A percentile compares a stretch with the other conserved stretches of the same genome.
Conservation (phyloP, 2,113 vertebrate species). For the Sula dactylatra region DNA sequence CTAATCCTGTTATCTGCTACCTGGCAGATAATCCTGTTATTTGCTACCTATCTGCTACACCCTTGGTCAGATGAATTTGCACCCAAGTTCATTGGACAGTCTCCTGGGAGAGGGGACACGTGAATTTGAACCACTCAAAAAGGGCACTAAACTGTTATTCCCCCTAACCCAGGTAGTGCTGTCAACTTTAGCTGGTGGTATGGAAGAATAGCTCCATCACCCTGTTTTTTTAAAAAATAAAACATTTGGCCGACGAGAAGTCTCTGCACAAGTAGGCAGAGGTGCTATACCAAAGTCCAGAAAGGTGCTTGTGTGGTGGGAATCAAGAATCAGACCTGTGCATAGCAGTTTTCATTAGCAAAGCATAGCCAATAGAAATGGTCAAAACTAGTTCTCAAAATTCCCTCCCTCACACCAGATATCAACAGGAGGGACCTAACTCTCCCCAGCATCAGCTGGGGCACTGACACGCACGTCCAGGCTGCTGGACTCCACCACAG, state of each 20-base stretch:
- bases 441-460: background rate
- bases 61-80: background rate
- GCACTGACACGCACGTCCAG: background rate
- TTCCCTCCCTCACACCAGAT: background rate
- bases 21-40: background rate
- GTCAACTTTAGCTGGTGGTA: background rate
- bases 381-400: background rate
- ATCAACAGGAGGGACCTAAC: background rate
- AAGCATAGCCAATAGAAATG: background rate
- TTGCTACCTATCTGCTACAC: background rate
- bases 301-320: background rate
- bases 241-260: background rate
- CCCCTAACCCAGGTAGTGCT: background rate
- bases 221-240: background rate
- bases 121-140: background rate
- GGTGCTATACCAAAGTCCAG: background rate
- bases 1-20: background rate
- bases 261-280: background rate
- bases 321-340: background rate
- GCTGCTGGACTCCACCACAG: background rate
- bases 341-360: background rate
- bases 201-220: background rate
- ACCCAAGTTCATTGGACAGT: background rate
- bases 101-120: background rate
- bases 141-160: background rate